Base-by-base conservation (phyloP, 2,888 invertebrate species). In the Lycia hirtaria region DNA sequence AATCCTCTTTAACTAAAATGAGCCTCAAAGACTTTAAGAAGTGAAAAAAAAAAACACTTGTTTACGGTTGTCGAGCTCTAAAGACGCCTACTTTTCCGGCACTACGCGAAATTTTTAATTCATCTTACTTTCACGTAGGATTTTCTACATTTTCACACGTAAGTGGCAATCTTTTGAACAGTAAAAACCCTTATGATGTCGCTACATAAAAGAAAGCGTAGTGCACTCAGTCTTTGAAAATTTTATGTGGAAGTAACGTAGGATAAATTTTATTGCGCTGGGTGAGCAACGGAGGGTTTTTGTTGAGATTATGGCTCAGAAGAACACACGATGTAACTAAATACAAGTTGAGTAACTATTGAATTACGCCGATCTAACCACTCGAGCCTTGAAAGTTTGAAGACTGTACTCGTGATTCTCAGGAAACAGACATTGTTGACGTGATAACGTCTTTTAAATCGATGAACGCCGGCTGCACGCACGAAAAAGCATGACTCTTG, bases 91-190 rank as follows among this genome's bases (percentile, higher is more conserved):
- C 79, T 81, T 75, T 72, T 70, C 68, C 68, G 63, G 68, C 68
- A 76, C 80, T 76, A 71, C 72, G 72, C 73, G 71, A 57, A 66
- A 72, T 77, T 73, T 56, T 76, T 72, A 78, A 79, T 78, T 80
- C 78, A 77, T 77, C 70, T 78, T 74, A 67, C 73, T 69, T 77
- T 75, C 75, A 78, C 72, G 73, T 72, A 70, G 69, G 71, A 65
- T 77, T 73, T 73, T 73, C 66, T 68, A 73, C 73, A 70, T 79
- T 77, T 78, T 75, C 75, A 77, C 77, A 74, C 77, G 68, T 77
- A 77, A 85, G 83, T 80, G 74, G 75, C 78, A 74, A 72, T 74
- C 75, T 76, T 83, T 80, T 81, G 69, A 78, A 81, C 74, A 69
- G 72, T 71, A 68, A 75, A 78, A 63, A 53, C 71, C 57, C 71